phyloP scores from a whole-genome alignment of 2,113 vertebrate species.

The Percopsis transmontana region DNA sequence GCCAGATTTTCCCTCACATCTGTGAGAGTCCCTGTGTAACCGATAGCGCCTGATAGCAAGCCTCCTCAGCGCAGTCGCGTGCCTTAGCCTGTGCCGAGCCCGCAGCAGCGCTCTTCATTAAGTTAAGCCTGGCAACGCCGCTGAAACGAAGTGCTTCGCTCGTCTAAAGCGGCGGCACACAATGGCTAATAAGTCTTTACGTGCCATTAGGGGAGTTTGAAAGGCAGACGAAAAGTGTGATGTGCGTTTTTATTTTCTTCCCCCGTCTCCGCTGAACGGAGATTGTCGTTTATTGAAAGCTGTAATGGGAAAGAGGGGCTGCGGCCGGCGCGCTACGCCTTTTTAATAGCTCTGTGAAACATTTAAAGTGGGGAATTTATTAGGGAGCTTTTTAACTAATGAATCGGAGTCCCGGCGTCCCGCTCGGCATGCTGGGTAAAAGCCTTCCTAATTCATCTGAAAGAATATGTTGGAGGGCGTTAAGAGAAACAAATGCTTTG shows the following conservation, averaged over 20 bases:
- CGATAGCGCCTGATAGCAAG: constrained; percentile 63
- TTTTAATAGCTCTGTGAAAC: constrained; percentile 76
- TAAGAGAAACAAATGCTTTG: constrained; percentile 27
- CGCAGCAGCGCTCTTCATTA: constrained; percentile 73
- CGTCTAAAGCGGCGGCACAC: constrained; percentile 62
- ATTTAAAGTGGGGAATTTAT: constrained; percentile 78
- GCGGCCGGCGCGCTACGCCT: constrained; percentile 44
- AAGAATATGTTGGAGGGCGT: constrained; percentile 59
- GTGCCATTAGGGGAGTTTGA: constrained; percentile 70
- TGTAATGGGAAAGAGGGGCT: constrained; percentile 66
- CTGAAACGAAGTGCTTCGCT: constrained; percentile 72
- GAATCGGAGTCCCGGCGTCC: constrained; percentile 59
- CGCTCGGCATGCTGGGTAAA: constrained; percentile 65
- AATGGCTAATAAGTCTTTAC: constrained; percentile 77
- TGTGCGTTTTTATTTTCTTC: constrained; percentile 37
- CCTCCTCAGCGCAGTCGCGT: constrained; percentile 64
- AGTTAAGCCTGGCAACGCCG: constrained; percentile 67
- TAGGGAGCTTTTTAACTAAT: constrained; percentile 79
- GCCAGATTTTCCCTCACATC: constrained; percentile 41
- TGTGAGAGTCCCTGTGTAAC: constrained; percentile 54
- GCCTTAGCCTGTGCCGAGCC: constrained; percentile 63
- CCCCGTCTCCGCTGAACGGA: constrained; percentile 57
- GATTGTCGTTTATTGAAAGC: constrained; percentile 80
- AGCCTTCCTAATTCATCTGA: constrained; percentile 72
- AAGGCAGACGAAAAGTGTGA: constrained; percentile 60